Evolutionary conservation across 2,797 vertebrate species (phyloP), one percentile per base, ranked within the genome.

Genomic region (Rhincodon typus): DNA sequence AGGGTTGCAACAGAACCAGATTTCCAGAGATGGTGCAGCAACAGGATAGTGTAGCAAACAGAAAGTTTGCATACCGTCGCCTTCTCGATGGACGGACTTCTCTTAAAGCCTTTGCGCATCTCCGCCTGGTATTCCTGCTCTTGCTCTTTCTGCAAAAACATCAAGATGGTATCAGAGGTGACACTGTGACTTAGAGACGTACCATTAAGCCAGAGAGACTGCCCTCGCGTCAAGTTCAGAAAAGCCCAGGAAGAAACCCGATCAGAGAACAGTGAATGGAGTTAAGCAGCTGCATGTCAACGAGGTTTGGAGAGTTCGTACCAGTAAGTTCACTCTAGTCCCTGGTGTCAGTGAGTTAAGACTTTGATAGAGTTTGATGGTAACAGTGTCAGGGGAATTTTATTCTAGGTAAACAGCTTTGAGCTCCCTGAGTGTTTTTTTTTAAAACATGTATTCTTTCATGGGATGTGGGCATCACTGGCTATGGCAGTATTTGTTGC

Each of bases 11-110:
- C 23, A 38, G 19, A 84, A 84, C 82, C 5, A 84, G 7, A 25
- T 17, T 84, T 82, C 23, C 38, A 84, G 19, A 67, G 17, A 66
- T 23, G 5, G n/a, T 69, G 90, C 66, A 69, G 94, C 46, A 74
- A 77, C 69, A 57, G 4, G 13, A 21, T 17, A 74, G 46, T 27
- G 93, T 30, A 91, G 46, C 25, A 46, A 72, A 30, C 34, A 97
- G 84, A 3, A 66, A 30, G 57, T 66, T 57, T 4, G 34, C 96
- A 96, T 97, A 98, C 98, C 84, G 98, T 98, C 72, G 98, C 98
- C 96, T 98, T 98, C 97, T 98, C 98, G 98, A 98, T 97, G 0
- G 98, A 98, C 96, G 98, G 98, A 1, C 98, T 98, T 57, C 98
- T 98, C 96, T 96, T 97, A 97, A 97, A 96, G 82, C 97, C 97